Evolutionary conservation across 2,113 vertebrate genomes (phyloP), one percentile per base, ranked within the genome.

Genomic region (Phyllostomus discolor): DNA sequence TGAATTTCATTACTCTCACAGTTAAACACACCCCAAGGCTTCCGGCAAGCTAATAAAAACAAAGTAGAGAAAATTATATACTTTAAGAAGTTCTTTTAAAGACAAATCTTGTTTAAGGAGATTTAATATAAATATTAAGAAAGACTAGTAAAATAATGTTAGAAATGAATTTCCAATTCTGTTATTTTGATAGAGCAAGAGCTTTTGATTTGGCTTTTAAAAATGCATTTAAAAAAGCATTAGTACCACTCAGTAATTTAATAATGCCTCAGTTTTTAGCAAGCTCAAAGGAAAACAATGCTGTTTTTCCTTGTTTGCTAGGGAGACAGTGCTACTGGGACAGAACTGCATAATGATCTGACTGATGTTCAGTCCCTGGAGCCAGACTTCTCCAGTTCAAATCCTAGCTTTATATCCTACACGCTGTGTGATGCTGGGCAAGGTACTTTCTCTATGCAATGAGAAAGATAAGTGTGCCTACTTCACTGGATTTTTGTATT

Each of bases 181-280:
- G 95, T 85, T 85, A 79, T 90, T 91, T 94, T 97, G 48, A 85
- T 41, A 84, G 10, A 59, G 54, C 41, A 92, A 91, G 72, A 84
- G 6, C 24, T 95, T 95, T 82, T 72, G 10, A 72, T 80, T 62
- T 76, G 57, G 46, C 5, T 90, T 84, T 72, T n/a, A 33, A 80
- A 91, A 62, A 14, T 50, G 5, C 79, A 50, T 87, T 62, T 38
- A 4, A 73, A 80, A 87, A 84, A 88, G 64, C 54, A 82, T 75
- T 76, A 82, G 79, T 33, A 73, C 6, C 41, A 57, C 85, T 91
- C 33, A 73, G 35, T 78, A 80, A 91, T 91, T 70, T 82, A 86
- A 81, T 57, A 89, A 79, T 64, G 22, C 12, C 7, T 73, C 7
- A 50, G 62, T 52, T 90, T 90, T 48, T 85, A 52, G 92, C 28